Conservation (phyloP, 2,113 vertebrate species). For the Odontophorus gujanensis region DNA sequence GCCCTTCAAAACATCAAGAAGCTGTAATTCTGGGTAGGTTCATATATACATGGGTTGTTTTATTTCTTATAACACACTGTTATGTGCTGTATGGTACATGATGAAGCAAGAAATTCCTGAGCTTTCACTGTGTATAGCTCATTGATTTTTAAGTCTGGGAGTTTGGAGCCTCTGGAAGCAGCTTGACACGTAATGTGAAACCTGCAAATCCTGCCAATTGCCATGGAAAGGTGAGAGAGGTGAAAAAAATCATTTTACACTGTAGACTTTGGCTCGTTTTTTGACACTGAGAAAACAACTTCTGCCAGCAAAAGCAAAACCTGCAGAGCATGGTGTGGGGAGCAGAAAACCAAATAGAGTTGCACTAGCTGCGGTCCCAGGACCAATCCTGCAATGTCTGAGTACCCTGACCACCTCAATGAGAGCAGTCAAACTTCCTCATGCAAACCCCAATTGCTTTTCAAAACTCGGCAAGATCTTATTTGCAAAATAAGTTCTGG, state of each 20-base stretch:
- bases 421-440: neutral
- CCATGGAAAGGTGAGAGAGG: constrained; percentile 70
- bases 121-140: constrained; percentile 64
- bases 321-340: neutral
- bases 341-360: neutral
- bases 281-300: constrained; percentile 70
- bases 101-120: constrained; percentile 69
- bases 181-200: constrained; percentile 64
- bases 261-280: constrained; percentile 65
- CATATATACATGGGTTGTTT: neutral
- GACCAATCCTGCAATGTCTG: neutral
- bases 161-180: constrained; percentile 65
- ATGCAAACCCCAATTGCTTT: neutral
- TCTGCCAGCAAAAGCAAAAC: constrained; percentile 59
- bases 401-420: neutral
- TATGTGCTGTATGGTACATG: constrained; percentile 22
- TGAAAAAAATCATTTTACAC: constrained; percentile 71
- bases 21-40: neutral
- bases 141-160: constrained; percentile 74
- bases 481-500: constrained; percentile 1
- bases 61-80: neutral
- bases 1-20: neutral
- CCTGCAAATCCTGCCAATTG: constrained; percentile 71
- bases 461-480: neutral
- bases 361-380: neutral